Percentiles rank a stretch among this genome's conserved stretches.
These are phyloP conservation scores for Crenichthys baileyi DNA, from an alignment of 2,797 vertebrate genomes.

Conservation along the genomic window DNA sequence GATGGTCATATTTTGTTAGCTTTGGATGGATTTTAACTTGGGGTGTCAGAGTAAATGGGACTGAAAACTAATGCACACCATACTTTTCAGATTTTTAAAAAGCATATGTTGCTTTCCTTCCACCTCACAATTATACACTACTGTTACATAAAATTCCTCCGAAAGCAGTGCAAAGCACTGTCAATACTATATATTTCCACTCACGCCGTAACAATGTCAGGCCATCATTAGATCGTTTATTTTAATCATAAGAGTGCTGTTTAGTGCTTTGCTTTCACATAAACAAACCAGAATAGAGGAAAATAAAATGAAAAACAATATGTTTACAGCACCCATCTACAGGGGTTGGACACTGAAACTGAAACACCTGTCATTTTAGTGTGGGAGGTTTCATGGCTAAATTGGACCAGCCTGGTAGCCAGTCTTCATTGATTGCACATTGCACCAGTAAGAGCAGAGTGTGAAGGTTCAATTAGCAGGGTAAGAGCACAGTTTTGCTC, in stretches of 20 bases:
- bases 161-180: background rate
- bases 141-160: background rate
- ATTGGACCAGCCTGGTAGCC: no score
- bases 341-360: no score
- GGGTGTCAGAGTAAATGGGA: background rate
- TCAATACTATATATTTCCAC: background rate
- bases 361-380: no score
- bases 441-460: no score
- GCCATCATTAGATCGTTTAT: background rate
- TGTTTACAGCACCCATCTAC: constrained; percentile 26
- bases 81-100: background rate
- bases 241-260: background rate
- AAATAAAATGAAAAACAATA: background rate
- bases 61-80: background rate
- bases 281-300: background rate
- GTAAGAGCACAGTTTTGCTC: no score
- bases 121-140: background rate
- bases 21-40: background rate
- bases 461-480: no score
- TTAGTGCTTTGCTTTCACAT: background rate
- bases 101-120: background rate
- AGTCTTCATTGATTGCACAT: no score
- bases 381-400: no score
- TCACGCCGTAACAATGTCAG: background rate
- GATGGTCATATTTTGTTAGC: background rate